phyloP scores from a whole-genome alignment of 1,140 invertebrate genomes.

The Phortica variegata region DNA sequence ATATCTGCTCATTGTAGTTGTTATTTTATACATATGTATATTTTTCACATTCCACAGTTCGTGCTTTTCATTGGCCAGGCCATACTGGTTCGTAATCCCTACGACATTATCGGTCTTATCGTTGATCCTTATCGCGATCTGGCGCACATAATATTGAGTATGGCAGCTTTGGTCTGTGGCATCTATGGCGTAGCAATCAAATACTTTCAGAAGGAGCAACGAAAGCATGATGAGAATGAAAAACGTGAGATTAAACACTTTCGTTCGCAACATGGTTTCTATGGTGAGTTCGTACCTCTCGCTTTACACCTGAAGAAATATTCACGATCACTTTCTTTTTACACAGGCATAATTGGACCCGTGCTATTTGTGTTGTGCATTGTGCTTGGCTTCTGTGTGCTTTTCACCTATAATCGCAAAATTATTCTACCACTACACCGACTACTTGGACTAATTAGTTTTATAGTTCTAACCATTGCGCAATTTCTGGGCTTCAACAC shows the following conservation, averaged over 20 bases:
- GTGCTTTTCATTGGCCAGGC: constrained; percentile 45
- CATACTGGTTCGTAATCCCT: constrained; percentile 27
- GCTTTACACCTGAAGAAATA: no score
- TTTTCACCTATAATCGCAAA: constrained; percentile 22
- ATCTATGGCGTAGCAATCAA: constrained; percentile 34
- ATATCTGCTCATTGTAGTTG: neutral
- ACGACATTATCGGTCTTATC: constrained; percentile 23
- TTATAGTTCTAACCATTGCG: constrained; percentile 37
- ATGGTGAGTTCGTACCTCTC: constrained; percentile 29
- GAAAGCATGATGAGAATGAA: constrained; percentile 38
- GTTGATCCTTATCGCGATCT: constrained; percentile 21
- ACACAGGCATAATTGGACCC: constrained; percentile 34
- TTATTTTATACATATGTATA: neutral
- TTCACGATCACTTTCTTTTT: neutral
- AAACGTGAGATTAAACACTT: constrained; percentile 32
- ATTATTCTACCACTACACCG: constrained; percentile 32
- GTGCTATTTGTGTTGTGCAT: constrained; percentile 27
- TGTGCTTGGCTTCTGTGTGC: constrained; percentile 23
- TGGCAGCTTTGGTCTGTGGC: constrained; percentile 29
- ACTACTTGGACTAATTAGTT: constrained; percentile 31
- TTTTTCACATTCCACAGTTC: constrained; percentile 32
- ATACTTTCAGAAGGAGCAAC: constrained; percentile 33
- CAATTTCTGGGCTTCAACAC: constrained; percentile 50
- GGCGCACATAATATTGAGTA: constrained; percentile 25
- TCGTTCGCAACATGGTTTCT: constrained; percentile 37